A percentile compares a stretch with the other conserved stretches of the same genome.
Evolutionary conservation across 2,797 vertebrate species (phyloP).

Genomic region (Poeciliopsis infans): DNA sequence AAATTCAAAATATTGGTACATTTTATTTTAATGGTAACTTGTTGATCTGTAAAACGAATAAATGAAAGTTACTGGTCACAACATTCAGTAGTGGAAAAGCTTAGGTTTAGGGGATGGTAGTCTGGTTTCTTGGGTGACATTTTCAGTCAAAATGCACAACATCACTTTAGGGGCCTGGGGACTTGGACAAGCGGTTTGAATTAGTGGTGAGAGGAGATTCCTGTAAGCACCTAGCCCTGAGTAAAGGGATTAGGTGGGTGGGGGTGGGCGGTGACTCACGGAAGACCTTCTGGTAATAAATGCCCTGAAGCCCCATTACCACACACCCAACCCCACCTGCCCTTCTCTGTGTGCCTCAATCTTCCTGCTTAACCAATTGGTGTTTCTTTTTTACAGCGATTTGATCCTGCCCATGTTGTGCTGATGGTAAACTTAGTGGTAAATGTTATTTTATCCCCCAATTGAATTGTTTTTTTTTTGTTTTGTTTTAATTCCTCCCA

Average conservation of each 20-base stretch:
- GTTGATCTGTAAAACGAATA: neutral
- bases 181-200: slow-evolving; percentile 62
- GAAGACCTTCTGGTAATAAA: slow-evolving; percentile 72
- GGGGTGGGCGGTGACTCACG: slow-evolving; percentile 53
- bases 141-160: slow-evolving; percentile 42
- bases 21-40: neutral
- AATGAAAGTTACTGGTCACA: slow-evolving; percentile 4
- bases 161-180: slow-evolving; percentile 61
- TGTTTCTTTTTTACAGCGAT: slow-evolving; percentile 99
- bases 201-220: slow-evolving; percentile 77
- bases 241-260: slow-evolving; percentile 66
- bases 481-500: slow-evolving; percentile 83
- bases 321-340: slow-evolving; percentile 75
- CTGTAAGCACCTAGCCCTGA: slow-evolving; percentile 79
- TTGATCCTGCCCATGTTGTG: slow-evolving; percentile 99
- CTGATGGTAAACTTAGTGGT: slow-evolving; percentile 99
- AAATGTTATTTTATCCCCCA: slow-evolving; percentile 99
- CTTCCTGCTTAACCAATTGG: slow-evolving; percentile 99
- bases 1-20: neutral
- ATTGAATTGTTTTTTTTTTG: slow-evolving; percentile 90
- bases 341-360: slow-evolving; percentile 90
- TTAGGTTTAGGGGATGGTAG: slow-evolving; percentile 18
- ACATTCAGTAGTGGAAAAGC: slow-evolving; percentile 31
- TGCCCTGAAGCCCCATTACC: slow-evolving; percentile 52
- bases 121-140: slow-evolving; percentile 28